Base-by-base conservation (phyloP, 1,140 invertebrate genomes). In the Tetraneura akinire region DNA sequence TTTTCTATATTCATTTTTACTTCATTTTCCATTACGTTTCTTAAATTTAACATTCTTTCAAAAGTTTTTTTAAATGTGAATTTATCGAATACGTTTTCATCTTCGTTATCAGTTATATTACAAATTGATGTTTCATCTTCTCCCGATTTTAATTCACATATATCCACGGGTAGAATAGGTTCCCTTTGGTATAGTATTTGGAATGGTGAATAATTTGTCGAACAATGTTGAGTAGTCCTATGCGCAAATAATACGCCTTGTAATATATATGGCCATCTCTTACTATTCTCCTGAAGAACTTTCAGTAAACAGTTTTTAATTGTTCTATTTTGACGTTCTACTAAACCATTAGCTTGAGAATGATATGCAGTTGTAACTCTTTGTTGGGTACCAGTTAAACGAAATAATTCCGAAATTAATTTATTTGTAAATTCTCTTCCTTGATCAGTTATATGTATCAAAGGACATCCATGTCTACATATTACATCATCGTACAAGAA, bases 391-490 rank as follows among this genome's bases (percentile, higher is more conserved):
- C 55, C 55, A 26, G 55, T 60, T 13, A 60, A 11, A 4, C 55
- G 21, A 60, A 60, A 26, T 29, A 60, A 16, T 16, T 60, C 55
- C 6, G 21, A 11, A 11, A 26, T 29, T 1, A 60, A 14, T 13
- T 60, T 26, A 26, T 60, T 60, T 14, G 26, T 11, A 60, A 60
- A 60, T 26, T 60, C 55, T 55, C 55, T 60, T 60, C 55, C 55
- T 26, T 60, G 55, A 26, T 60, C 55, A 5, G 23, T 60, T 1
- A 60, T 60, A 26, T 60, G 21, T 11, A 60, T 60, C 16, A 26
- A 26, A 26, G 55, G 55, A 60, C 55, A 60, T 11, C 55, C 55
- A 60, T 60, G 55, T 26, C 23, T 26, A 1, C 55, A 60, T 3
- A 60, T 60, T 29, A 60, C 26, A 26, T 60, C 55, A 26, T 60